Base-by-base conservation (phyloP, 2,113 vertebrate species). In the Dromaius novaehollandiae region DNA sequence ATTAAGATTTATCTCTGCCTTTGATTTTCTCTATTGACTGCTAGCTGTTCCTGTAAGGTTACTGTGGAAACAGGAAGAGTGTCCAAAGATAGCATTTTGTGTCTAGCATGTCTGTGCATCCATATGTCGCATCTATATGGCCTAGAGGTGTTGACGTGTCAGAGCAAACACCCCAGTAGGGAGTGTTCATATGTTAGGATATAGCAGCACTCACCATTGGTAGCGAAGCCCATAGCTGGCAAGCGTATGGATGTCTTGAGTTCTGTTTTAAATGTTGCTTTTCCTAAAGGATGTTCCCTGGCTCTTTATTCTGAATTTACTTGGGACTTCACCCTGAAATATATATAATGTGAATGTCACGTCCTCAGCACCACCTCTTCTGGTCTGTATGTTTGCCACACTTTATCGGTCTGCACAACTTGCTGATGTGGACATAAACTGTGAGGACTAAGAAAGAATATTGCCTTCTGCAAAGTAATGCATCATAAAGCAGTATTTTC, bases 11-110 rank as follows among this genome's bases (percentile, higher is more conserved):
- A 96, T 93, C 92, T 74, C 50, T 96, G 85, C 65, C 60, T 97
- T 96, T 94, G 89, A 95, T 98, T 97, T 97, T 97, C 84, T 95
- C 86, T 95, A 91, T 95, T 94, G 93, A 97, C 97, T 96, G 85
- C 81, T 92, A 36, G 86, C 80, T 93, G 81, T 78, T 91, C 96
- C 89, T 93, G 60, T 88, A 92, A 95, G 91, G 94, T 97, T 97
- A 92, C 92, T 95, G 94, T 97, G 95, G 88, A 97, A 97, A 98
- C 94, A 63, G 69, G 73, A 92, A 87, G 42, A 76, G 53, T 86
- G 64, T 65, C 63, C 86, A 89, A 89, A 89, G 55, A 92, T 26
- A 76, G 68, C 76, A 63, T 68, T 94, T 96, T 94, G 77, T 94
- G 86, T 96, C 82, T 89, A 78, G 34, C 89, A 83, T 88, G 89